Evolutionary conservation across 2,113 vertebrate species (phyloP).

Genomic region (Cebus imitator): DNA sequence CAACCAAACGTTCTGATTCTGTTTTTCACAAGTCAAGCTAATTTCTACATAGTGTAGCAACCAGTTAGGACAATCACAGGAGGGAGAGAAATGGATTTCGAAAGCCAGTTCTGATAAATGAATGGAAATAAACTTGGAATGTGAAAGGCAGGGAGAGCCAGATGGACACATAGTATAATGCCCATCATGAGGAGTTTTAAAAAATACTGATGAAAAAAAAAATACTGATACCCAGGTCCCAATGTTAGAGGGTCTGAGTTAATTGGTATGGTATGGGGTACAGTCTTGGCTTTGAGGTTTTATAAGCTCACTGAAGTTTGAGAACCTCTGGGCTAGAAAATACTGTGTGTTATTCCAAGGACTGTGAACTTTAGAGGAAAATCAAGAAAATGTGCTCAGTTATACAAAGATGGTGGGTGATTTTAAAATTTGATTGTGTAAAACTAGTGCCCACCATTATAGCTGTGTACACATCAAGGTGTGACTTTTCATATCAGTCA

Average conservation of each 20-base stretch:
- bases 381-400: not conserved
- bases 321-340: not conserved
- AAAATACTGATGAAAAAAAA: not conserved
- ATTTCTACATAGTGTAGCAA: slow-evolving; percentile 61
- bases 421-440: not conserved
- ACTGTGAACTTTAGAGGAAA: not conserved
- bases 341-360: not conserved
- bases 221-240: not conserved
- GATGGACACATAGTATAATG: not conserved
- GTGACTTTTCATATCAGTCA: not conserved
- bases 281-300: not conserved
- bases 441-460: not conserved
- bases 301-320: not conserved
- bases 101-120: slow-evolving; percentile 40
- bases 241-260: not conserved
- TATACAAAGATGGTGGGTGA: not conserved
- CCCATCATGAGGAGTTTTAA: not conserved
- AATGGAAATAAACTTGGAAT: slow-evolving; percentile 54
- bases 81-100: slow-evolving; percentile 45
- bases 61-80: not conserved
- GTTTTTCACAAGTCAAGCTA: slow-evolving; percentile 49
- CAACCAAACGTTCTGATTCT: not conserved
- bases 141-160: not conserved
- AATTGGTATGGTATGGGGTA: not conserved
- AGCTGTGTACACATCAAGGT: not conserved